Percentiles rank a stretch among this genome's conserved stretches.
These are phyloP conservation scores for Lepidurus arcticus DNA, from an alignment of 1,140 invertebrate species.

Conservation along the genomic window DNA sequence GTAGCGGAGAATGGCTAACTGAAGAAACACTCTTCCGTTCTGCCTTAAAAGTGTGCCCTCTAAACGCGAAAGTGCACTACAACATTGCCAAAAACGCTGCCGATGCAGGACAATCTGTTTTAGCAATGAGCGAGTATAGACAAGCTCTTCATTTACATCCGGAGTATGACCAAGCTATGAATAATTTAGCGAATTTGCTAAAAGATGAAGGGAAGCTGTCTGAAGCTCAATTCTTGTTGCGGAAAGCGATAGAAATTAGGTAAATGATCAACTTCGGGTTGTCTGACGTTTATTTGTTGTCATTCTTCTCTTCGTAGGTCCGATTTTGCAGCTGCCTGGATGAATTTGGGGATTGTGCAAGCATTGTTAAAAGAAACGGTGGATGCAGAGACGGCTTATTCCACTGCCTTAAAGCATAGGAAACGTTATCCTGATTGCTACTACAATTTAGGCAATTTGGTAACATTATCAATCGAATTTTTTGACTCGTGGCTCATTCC, in stretches of 20 bases:
- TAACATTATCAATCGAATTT: conserved; percentile 45
- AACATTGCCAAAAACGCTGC: conserved; percentile 84
- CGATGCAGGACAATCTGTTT: conserved; percentile 59
- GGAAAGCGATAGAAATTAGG: conserved; percentile 64
- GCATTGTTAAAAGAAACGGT: conserved; percentile 62
- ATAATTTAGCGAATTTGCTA: conserved; percentile 90
- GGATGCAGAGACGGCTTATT: conserved; percentile 72
- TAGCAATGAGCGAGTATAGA: conserved; percentile 71
- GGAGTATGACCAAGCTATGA: conserved; percentile 91
- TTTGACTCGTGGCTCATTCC: neutral
- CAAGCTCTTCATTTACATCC: conserved; percentile 76
- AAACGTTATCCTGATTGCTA: conserved; percentile 83
- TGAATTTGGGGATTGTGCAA: conserved; percentile 92
- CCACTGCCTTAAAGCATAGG: conserved; percentile 66
- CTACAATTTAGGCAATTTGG: conserved; percentile 90
- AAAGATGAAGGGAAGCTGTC: conserved; percentile 65
- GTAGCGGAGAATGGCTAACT: conserved; percentile 71
- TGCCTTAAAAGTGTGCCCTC: conserved; percentile 67
- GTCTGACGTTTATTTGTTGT: neutral
- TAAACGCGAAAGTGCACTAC: conserved; percentile 94
- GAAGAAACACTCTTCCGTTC: conserved; percentile 67
- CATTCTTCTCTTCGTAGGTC: conserved; percentile 50
- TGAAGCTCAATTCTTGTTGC: conserved; percentile 70
- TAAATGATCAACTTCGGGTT: conserved; percentile 20
- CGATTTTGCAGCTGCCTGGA: conserved; percentile 92